phyloP scores from a whole-genome alignment of 1,140 invertebrate species.

The Triops longicaudatus region DNA sequence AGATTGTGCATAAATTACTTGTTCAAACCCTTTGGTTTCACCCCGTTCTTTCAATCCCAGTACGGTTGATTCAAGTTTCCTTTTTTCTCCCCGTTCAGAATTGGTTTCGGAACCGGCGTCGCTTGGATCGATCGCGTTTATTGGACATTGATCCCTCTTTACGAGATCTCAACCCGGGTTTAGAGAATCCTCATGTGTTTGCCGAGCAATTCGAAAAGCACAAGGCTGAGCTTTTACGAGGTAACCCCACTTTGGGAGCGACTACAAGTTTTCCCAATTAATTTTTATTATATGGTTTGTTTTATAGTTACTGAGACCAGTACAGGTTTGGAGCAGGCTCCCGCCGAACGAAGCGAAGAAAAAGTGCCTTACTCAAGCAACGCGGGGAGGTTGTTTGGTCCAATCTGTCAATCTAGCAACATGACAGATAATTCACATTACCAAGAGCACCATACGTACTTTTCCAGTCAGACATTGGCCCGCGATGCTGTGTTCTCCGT shows the following conservation, averaged over 20 bases:
- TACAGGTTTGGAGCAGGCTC: not conserved
- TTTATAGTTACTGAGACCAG: not conserved
- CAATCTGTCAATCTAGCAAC: slow-evolving; percentile 15
- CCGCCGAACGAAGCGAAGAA: not conserved
- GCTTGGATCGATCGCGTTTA: not conserved
- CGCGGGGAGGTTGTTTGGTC: not conserved
- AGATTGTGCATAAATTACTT: slow-evolving; percentile 4
- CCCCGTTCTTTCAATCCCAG: not conserved
- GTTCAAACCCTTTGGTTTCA: not conserved
- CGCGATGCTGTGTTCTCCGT: not conserved
- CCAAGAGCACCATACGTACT: not conserved
- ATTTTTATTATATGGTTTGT: slow-evolving; percentile 1
- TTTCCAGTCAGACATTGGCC: not conserved
- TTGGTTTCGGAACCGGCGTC: slow-evolving; percentile 5
- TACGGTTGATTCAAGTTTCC: not conserved
- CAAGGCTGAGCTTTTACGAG: not conserved
- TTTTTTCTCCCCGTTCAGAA: not conserved
- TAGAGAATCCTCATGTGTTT: slow-evolving; percentile 8
- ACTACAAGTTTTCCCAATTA: not conserved
- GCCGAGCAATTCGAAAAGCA: not conserved
- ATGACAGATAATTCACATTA: slow-evolving; percentile 9
- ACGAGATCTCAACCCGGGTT: slow-evolving; percentile 14
- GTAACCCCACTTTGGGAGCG: not conserved
- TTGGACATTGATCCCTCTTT: slow-evolving; percentile 15
- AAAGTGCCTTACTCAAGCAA: not conserved